Percentiles rank a stretch among this genome's conserved stretches.
phyloP scores from a whole-genome alignment of 2,888 invertebrate species.

The Drosophila kambysellisi region DNA sequence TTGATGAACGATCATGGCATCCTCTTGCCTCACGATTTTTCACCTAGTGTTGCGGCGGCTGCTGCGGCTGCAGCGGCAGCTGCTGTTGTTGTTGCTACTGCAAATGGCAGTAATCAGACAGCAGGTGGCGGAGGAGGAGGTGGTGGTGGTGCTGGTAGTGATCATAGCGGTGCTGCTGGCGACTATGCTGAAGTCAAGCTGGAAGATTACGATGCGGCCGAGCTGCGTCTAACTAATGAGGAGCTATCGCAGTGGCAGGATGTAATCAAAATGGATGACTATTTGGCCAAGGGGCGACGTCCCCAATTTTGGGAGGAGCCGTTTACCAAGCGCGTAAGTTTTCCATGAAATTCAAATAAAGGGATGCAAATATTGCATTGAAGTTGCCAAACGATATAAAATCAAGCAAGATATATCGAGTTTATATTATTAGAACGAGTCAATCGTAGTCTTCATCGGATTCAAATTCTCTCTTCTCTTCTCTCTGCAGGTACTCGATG shows the following conservation, averaged over 20 bases:
- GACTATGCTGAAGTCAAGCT: conserved; percentile 79
- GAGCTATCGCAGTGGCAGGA: conserved; percentile 86
- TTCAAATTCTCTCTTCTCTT: not conserved
- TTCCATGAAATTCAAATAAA: not conserved
- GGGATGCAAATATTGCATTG: not conserved
- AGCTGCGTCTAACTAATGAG: conserved; percentile 80
- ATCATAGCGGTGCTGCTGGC: conserved; percentile 23
- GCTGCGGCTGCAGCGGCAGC: conserved; percentile 61
- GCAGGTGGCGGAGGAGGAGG: not conserved
- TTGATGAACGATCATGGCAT: conserved; percentile 82
- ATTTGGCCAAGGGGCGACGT: conserved; percentile 92
- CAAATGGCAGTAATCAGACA: conserved; percentile 37
- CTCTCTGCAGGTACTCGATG: conserved; percentile 90
- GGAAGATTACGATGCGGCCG: conserved; percentile 82
- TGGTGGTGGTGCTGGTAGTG: conserved; percentile 2
- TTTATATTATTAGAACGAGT: not conserved
- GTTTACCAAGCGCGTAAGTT: conserved; percentile 90
- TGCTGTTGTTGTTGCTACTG: conserved; percentile 54
- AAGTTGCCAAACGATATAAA: not conserved
- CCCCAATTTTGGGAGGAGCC: conserved; percentile 98
- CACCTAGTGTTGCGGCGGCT: conserved; percentile 65
- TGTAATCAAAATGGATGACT: conserved; percentile 94
- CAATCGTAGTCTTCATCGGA: not conserved
- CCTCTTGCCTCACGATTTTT: conserved; percentile 80
- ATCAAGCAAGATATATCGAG: not conserved